A percentile compares a stretch with the other conserved stretches of the same genome.
Conservation (phyloP, 2,797 vertebrate genomes). For the Myotis daubentonii region DNA sequence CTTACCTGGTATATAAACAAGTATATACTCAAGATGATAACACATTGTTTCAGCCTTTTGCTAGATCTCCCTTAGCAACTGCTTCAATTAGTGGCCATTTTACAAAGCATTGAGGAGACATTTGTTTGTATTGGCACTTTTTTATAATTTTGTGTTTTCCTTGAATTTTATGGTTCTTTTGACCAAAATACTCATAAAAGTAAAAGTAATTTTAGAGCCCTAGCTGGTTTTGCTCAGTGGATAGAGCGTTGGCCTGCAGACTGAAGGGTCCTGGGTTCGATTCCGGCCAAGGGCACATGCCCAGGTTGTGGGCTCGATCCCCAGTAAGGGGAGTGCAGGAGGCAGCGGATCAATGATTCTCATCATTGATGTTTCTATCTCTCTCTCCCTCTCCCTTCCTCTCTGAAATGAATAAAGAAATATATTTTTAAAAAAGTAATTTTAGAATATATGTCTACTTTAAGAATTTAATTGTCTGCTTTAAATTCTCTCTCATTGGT, state of each 20-base stretch:
- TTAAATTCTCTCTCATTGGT: conserved; percentile 29
- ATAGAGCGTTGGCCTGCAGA: too few relatives aligned
- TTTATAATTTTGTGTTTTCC: not conserved
- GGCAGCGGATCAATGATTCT: too few relatives aligned
- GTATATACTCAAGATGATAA: not conserved
- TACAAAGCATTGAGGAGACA: not conserved
- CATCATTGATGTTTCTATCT: too few relatives aligned
- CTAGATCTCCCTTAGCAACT: not conserved
- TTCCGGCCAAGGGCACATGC: too few relatives aligned
- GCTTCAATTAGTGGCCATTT: not conserved
- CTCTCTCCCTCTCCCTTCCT: too few relatives aligned
- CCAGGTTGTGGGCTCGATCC: too few relatives aligned
- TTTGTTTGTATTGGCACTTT: not conserved
- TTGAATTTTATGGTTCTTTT: conserved; percentile 23
- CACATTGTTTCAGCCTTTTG: not conserved
- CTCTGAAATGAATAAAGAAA: too few relatives aligned
- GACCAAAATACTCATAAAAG: not conserved
- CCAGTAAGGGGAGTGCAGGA: too few relatives aligned
- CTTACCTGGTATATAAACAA: not conserved
- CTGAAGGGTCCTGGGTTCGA: too few relatives aligned
- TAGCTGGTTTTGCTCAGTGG: too few relatives aligned
- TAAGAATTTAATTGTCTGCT: not conserved
- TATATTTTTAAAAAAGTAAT: not conserved
- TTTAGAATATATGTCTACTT: not conserved
- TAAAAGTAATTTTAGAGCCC: too few relatives aligned